Evolutionary conservation across 2,888 invertebrate genomes (phyloP), one percentile per base, ranked within the genome.

Genomic region (Eristalinus sepulchralis): DNA sequence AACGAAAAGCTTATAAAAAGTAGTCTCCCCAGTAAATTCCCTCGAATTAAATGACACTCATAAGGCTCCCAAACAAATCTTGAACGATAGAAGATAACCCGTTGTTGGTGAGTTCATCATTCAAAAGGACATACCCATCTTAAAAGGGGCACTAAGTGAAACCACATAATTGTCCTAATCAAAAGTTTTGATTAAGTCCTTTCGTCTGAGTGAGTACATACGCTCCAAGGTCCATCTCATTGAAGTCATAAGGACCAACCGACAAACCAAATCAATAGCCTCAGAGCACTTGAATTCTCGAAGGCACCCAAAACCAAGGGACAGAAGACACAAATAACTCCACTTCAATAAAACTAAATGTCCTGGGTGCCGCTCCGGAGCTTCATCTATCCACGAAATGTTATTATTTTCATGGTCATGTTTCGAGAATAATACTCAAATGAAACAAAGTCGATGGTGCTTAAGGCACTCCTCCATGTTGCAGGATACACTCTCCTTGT

Each of bases 391-490:
- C 68, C 36, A 39, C 47, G 63, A 70, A 83, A 63, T 83, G 67
- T 78, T 83, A 83, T 78, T 78, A 76, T 73, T 83, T 78, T 78
- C 78, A 83, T 83, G 77, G 83, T 63, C 77, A 78, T 78, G 83
- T 83, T 60, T 73, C 24, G 13, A 62, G 71, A 63, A 83, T 72
- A 77, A 62, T 70, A 68, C 73, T 64, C 47, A 57, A 53, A 62
- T 62, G 34, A 57, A 83, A 79, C 64, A 68, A 66, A 83, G 78
- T 64, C 73, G 70, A 79, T 79, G 68, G 53, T 78, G 82, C 70
- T 70, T 70, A n/a, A 60, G 57, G 72, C 76, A 47, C 34, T 60
- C 53, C 77, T 73, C 67, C 47, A 47, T 17, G 31, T 77, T 62
- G 39, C 77, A 83, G 72, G 72, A 24, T 31, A 77, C 57, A 57